Evolutionary conservation across 2,113 vertebrate genomes (phyloP), one percentile per base, ranked within the genome.

Genomic region (Albula glossodonta): DNA sequence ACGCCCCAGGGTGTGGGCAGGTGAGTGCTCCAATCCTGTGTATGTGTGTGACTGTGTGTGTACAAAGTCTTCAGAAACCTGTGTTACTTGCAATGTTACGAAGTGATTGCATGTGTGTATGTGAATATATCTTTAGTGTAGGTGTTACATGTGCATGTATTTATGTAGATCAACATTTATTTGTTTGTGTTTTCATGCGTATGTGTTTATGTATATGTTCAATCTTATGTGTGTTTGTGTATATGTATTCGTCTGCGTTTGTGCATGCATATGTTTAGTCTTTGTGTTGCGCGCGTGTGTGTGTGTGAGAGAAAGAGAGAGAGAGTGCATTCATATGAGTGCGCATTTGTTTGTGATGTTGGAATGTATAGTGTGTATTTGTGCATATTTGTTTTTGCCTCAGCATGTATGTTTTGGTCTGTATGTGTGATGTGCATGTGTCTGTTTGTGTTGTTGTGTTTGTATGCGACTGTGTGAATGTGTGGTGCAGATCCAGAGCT

Each of bases 1-100:
- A 92, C 90, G 98, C 97, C 88, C 97, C 95, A 0, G 98, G 98
- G 91, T 99, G 98, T 88, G 98, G 98, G 93, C 98, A 99, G 98
- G 98, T 99, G 97, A 83, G 94, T 90, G 80, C 89, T 90, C 90
- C 12, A 15, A 19, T 22, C n/a, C 22, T 9, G 70, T 8, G 70
- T 74, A 9, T 56, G 53, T 56, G 53, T 56, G 53, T 56, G 53
- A 9, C 53, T 56, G 53, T 41, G 53, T 56, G 53, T 56, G 53
- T 9, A 1, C 53, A 1, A 41, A 41, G 31, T 41, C 31, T 41
- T 41, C 31, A 41, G 31, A 41, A 41, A 41, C 31, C 31, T 41
- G 31, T 41, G 31, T 41, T 41, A 41, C 31, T 41, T 41, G 31
- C 31, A 1, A 41, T 41, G 31, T 41, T 41, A 41, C 31, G 0